Percentiles rank a stretch among this genome's conserved stretches.
Evolutionary conservation across 2,888 invertebrate genomes (phyloP).

Genomic region (Mystacides longicornis): DNA sequence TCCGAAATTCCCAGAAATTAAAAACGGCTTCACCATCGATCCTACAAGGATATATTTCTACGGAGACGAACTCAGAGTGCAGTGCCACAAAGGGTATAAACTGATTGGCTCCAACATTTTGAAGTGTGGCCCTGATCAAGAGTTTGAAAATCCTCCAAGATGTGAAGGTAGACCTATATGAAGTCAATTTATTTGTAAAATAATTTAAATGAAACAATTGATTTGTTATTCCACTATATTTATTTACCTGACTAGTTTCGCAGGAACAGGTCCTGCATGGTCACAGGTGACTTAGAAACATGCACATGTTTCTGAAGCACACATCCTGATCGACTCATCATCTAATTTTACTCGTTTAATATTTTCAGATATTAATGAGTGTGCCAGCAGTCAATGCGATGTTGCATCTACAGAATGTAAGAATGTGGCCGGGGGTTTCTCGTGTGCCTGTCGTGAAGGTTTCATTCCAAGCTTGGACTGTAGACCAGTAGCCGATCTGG

Average conservation of each 20-base stretch:
- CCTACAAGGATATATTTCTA: constrained; percentile 67
- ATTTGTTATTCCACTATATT: too few relatives aligned
- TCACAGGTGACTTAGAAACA: too few relatives aligned
- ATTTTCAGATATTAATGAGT: constrained; percentile 77
- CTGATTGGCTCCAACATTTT: constrained; percentile 77
- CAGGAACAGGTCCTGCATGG: too few relatives aligned
- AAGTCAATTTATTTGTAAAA: too few relatives aligned
- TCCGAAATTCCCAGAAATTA: constrained; percentile 68
- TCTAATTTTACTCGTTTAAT: not conserved
- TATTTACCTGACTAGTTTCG: too few relatives aligned
- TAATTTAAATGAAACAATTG: too few relatives aligned
- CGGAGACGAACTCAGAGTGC: constrained; percentile 86
- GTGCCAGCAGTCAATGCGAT: constrained; percentile 82
- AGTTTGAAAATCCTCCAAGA: constrained; percentile 75
- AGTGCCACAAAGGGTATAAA: constrained; percentile 86
- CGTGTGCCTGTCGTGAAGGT: constrained; percentile 78
- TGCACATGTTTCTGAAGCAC: too few relatives aligned
- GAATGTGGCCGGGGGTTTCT: constrained; percentile 82
- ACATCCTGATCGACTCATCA: too few relatives aligned
- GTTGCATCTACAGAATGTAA: constrained; percentile 83
- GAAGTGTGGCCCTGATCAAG: constrained; percentile 76
- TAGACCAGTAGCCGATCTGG: constrained; percentile 83
- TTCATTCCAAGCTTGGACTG: constrained; percentile 83
- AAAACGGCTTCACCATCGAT: constrained; percentile 83
- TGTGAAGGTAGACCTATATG: constrained; percentile 67